Evolutionary conservation across 1,140 invertebrate genomes (phyloP).

Genomic region (Sitodiplosis mosellana): DNA sequence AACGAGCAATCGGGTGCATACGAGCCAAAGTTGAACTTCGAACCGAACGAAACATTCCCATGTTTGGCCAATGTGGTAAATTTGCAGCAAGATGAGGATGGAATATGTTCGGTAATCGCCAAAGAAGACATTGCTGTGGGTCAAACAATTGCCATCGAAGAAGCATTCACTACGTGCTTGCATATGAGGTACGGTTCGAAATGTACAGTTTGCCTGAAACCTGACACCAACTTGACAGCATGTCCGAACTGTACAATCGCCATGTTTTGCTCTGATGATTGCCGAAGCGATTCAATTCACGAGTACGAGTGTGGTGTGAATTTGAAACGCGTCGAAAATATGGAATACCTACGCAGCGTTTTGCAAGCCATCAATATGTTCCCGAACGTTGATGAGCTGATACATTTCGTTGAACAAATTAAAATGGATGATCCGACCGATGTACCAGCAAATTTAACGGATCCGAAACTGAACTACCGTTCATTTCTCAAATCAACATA

Average conservation of each 20-base stretch:
- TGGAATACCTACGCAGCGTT: conserved; percentile 35
- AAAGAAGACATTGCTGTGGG: not conserved
- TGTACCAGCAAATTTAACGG: conserved; percentile 16
- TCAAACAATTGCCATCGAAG: not conserved
- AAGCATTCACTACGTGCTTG: not conserved
- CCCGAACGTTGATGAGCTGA: conserved; percentile 28
- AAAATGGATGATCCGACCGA: conserved; percentile 29
- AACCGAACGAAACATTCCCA: not conserved
- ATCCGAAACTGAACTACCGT: not conserved
- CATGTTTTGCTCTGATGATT: conserved; percentile 52
- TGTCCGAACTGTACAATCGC: conserved; percentile 31
- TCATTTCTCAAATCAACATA: not conserved
- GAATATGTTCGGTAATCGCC: not conserved
- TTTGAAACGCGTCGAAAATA: conserved; percentile 61
- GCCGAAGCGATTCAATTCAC: conserved; percentile 26
- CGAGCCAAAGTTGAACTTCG: not conserved
- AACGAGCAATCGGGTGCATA: not conserved
- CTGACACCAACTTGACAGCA: not conserved
- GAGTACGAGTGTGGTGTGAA: conserved; percentile 27
- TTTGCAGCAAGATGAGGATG: not conserved
- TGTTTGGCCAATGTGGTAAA: not conserved
- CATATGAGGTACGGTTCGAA: not conserved
- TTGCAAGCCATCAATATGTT: conserved; percentile 31
- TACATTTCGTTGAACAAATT: conserved; percentile 20
- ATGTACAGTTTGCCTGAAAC: not conserved